Evolutionary conservation across 1,140 invertebrate species (phyloP).

Genomic region (Zaprionus ornatus): DNA sequence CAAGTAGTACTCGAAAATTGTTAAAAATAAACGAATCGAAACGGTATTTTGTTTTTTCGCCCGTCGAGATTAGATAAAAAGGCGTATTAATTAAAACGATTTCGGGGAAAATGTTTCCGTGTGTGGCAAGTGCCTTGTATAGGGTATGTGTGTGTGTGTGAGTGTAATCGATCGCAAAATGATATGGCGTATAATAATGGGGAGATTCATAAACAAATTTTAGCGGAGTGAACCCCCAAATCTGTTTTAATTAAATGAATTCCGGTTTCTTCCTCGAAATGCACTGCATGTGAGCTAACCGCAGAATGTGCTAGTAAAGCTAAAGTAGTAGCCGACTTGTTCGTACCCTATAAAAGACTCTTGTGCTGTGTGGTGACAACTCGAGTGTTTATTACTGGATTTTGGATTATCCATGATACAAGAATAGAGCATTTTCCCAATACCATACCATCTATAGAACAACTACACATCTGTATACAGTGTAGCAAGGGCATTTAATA

Average conservation of each 20-base stretch:
- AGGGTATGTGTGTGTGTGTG: not conserved
- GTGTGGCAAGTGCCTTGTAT: not conserved
- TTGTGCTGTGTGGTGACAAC: not conserved
- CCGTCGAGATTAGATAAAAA: conserved; percentile 58
- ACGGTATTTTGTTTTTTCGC: not conserved
- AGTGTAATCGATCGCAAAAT: not conserved
- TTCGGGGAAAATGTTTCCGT: conserved; percentile 18
- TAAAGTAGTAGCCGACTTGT: not conserved
- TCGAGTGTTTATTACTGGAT: too few relatives aligned
- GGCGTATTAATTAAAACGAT: conserved; percentile 25
- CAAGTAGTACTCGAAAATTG: conserved; percentile 54
- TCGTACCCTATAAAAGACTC: not conserved
- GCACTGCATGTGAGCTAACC: not conserved
- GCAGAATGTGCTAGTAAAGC: not conserved
- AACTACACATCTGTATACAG: too few relatives aligned
- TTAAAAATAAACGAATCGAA: conserved; percentile 59
- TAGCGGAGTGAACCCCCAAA: not conserved
- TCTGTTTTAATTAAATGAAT: not conserved
- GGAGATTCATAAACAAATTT: not conserved
- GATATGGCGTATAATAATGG: not conserved
- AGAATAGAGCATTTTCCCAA: too few relatives aligned
- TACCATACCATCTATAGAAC: not conserved
- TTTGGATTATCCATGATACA: too few relatives aligned
- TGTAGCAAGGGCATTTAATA: too few relatives aligned
- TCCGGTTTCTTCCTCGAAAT: not conserved